phyloP scores from a whole-genome alignment of 2,113 vertebrate species.

The Oncorhynchus keta region DNA sequence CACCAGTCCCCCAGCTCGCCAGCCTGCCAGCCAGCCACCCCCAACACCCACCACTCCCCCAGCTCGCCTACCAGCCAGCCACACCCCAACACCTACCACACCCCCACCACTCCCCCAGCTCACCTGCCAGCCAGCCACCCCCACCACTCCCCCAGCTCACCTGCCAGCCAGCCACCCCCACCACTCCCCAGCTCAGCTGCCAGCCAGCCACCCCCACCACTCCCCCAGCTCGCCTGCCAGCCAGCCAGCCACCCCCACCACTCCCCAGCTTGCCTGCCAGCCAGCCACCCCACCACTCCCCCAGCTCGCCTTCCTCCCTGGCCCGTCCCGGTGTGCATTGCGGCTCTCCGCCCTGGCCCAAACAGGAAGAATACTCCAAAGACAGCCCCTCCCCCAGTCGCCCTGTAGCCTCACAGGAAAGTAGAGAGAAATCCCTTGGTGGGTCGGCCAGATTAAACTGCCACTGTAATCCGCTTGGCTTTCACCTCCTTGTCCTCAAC shows the following conservation, averaged over 20 bases:
- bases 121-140: not conserved
- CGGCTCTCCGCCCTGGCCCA: conserved; percentile 21
- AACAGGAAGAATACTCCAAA: conserved; percentile 49
- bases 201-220: not conserved
- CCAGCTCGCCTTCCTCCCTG: not conserved
- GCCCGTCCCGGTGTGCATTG: conserved; percentile 46
- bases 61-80: too few relatives aligned
- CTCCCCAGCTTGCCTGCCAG: too few relatives aligned
- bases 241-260: too few relatives aligned
- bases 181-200: too few relatives aligned
- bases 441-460: conserved; percentile 79
- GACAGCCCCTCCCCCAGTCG: conserved; percentile 19
- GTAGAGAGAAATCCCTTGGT: conserved; percentile 75
- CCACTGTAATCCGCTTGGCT: conserved; percentile 79
- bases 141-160: conserved; percentile 15
- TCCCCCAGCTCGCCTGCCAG: conserved; percentile 10
- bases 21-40: too few relatives aligned
- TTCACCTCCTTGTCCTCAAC: conserved; percentile 77
- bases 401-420: conserved; percentile 56
- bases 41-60: too few relatives aligned
- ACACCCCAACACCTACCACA: conserved; percentile 3
- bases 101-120: conserved; percentile 22
- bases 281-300: not conserved
- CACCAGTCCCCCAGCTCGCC: too few relatives aligned
- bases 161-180: too few relatives aligned